These are phyloP conservation scores for Esox masquinongy DNA, from an alignment of 2,797 vertebrate genomes.

Conservation along the genomic window DNA sequence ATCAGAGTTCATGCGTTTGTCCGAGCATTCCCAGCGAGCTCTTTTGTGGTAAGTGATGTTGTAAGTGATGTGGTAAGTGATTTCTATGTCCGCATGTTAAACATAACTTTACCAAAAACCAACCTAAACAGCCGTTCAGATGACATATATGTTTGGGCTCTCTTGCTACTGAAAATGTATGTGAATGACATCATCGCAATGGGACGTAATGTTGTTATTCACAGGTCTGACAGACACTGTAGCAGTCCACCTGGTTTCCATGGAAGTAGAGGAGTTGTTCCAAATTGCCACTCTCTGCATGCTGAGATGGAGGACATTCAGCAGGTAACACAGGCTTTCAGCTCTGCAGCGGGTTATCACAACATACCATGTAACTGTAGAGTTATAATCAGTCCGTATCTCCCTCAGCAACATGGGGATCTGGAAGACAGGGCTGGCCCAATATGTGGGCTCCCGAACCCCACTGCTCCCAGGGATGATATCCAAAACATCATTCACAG, in stretches of 20 bases:
- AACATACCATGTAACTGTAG: background rate
- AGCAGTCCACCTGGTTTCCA: conserved; percentile 46
- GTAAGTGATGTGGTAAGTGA: conserved; percentile 72
- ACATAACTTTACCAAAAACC: background rate
- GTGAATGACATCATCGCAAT: background rate
- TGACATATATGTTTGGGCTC: background rate
- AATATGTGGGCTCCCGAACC: conserved; percentile 34
- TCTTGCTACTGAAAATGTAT: background rate
- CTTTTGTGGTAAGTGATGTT: conserved; percentile 70
- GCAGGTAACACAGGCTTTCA: conserved; percentile 50
- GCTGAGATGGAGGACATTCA: conserved; percentile 73
- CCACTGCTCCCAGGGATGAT: conserved; percentile 46
- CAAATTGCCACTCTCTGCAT: conserved; percentile 69
- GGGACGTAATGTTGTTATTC: conserved; percentile 18
- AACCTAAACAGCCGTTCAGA: background rate
- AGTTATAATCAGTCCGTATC: background rate
- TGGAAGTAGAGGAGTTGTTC: conserved; percentile 39
- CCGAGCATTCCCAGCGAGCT: conserved; percentile 71
- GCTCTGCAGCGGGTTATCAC: background rate
- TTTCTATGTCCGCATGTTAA: background rate
- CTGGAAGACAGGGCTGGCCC: conserved; percentile 56
- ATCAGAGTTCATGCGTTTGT: conserved; percentile 68
- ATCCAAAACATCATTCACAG: conserved; percentile 68
- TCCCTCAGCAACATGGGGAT: conserved; percentile 49
- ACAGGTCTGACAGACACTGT: conserved; percentile 69